phyloP scores from a whole-genome alignment of 2,888 invertebrate species.

The Nymphalis urticae region DNA sequence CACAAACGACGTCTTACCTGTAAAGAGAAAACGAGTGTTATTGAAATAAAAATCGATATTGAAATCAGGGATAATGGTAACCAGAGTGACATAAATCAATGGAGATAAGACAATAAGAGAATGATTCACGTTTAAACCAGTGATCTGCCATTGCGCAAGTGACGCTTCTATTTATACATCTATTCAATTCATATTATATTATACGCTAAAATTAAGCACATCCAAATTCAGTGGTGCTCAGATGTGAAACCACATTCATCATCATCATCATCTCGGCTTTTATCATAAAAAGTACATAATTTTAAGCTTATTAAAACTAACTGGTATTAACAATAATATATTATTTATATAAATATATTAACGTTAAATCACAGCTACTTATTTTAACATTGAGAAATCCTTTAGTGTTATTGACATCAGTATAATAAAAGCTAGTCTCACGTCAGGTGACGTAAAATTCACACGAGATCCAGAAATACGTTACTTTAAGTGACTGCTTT shows the following conservation, averaged over 20 bases:
- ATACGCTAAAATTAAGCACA: too few relatives aligned
- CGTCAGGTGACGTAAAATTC: conserved; percentile 32
- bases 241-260: too few relatives aligned
- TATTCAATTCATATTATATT: too few relatives aligned
- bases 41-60: conserved; percentile 21
- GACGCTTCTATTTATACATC: too few relatives aligned
- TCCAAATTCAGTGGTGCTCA: too few relatives aligned
- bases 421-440: conserved; percentile 17
- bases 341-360: not conserved
- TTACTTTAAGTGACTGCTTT: conserved; percentile 29
- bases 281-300: not conserved
- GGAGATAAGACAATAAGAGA: too few relatives aligned
- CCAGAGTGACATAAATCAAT: too few relatives aligned
- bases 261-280: too few relatives aligned
- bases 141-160: too few relatives aligned
- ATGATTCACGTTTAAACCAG: too few relatives aligned
- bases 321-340: not conserved
- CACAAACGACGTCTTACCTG: conserved; percentile 44
- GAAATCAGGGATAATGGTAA: not conserved
- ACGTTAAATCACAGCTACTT: not conserved
- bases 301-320: not conserved
- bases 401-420: conserved; percentile 15
- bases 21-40: conserved; percentile 37
- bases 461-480: conserved; percentile 30
- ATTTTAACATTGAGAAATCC: conserved; percentile 7